These are phyloP conservation scores for Morus bassanus DNA, from an alignment of 2,797 vertebrate genomes.

Conservation along the genomic window DNA sequence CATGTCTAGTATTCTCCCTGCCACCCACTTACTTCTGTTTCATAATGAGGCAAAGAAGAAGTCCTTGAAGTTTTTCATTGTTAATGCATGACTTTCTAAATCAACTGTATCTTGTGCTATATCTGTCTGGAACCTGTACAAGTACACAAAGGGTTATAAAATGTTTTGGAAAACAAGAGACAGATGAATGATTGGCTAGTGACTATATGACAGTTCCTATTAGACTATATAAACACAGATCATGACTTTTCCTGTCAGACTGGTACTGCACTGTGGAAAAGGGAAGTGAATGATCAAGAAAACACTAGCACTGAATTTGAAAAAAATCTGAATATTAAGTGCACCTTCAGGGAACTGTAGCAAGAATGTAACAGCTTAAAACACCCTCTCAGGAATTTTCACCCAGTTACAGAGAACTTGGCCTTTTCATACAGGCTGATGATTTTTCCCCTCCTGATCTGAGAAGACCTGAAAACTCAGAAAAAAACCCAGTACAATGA, in stretches of 20 bases:
- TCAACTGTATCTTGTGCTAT: neutral
- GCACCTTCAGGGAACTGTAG: neutral
- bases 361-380: neutral
- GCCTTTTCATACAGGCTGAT: neutral
- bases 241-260: neutral
- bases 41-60: neutral
- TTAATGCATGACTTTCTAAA: constrained; percentile 5
- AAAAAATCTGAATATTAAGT: neutral
- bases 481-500: neutral
- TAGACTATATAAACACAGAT: constrained; percentile 7
- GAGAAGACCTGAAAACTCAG: neutral
- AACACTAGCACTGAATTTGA: neutral
- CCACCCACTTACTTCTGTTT: neutral
- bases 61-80: neutral
- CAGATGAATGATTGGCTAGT: neutral
- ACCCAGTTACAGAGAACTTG: neutral
- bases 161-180: neutral
- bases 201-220: constrained; percentile 23
- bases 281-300: neutral
- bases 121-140: neutral
- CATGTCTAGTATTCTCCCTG: neutral
- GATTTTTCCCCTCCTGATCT: neutral
- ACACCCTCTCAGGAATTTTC: neutral
- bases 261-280: neutral
- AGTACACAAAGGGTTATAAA: neutral